Conservation (phyloP, 2,113 vertebrate species). For the Myotis yumanensis region DNA sequence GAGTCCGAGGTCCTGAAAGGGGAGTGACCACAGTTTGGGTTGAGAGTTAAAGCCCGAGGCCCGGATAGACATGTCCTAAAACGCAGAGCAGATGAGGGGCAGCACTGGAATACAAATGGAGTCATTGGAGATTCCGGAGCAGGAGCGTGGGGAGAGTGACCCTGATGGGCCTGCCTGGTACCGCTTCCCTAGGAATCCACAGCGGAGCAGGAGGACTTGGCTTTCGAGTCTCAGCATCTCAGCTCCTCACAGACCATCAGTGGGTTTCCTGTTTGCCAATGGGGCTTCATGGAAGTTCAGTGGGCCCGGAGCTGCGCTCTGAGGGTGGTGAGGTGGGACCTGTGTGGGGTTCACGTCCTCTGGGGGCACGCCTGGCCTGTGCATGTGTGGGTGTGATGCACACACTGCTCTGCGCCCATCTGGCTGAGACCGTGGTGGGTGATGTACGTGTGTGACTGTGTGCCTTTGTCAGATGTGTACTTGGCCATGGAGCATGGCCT, state of each 20-base stretch:
- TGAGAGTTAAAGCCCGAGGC: not conserved
- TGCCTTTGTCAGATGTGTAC: not conserved
- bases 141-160: not conserved
- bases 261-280: not conserved
- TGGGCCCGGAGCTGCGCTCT: not conserved
- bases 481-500: rapidly evolving
- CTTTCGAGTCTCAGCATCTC: not conserved
- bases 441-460: not conserved
- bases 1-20: no score
- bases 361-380: no score
- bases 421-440: not conserved
- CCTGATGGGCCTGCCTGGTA: not conserved
- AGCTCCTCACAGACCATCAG: not conserved
- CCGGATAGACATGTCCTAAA: no score
- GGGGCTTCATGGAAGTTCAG: not conserved
- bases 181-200: not conserved
- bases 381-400: not conserved
- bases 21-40: no score
- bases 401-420: not conserved
- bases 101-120: not conserved
- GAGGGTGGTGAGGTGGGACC: not conserved
- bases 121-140: not conserved
- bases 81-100: not conserved
- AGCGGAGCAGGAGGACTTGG: not conserved
- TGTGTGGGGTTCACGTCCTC: not conserved